Conservation (phyloP, 2,113 vertebrate species). For the Gymnarchus niloticus region DNA sequence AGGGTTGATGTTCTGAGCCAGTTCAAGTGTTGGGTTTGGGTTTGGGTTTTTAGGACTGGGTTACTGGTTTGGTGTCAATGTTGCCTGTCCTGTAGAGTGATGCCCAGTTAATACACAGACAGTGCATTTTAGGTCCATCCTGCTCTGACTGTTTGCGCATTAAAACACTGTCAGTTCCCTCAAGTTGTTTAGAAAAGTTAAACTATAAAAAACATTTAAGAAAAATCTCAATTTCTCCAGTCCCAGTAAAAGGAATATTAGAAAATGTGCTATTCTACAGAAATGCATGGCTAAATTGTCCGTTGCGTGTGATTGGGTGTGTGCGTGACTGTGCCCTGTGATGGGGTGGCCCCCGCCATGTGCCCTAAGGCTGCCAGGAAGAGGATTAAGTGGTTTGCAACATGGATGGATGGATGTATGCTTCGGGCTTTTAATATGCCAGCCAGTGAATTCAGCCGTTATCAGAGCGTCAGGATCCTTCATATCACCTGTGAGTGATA, state of each 20-base stretch:
- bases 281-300: too few relatives aligned
- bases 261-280: background rate
- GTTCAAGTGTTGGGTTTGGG: too few relatives aligned
- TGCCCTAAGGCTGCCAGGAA: too few relatives aligned
- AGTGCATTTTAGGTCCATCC: background rate
- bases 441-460: background rate
- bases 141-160: background rate
- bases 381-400: too few relatives aligned
- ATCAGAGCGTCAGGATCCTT: background rate
- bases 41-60: background rate
- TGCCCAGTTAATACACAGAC: background rate
- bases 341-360: too few relatives aligned
- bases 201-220: background rate
- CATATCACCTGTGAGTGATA: background rate
- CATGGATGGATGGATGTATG: too few relatives aligned
- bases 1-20: background rate
- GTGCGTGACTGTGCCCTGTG: too few relatives aligned
- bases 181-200: background rate
- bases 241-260: background rate
- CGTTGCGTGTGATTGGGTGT: too few relatives aligned
- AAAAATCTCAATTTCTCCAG: background rate
- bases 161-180: background rate
- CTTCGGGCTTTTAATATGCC: background rate
- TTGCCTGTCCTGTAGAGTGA: background rate
- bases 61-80: background rate